Percentiles rank a stretch among this genome's conserved stretches.
These are phyloP conservation scores for Zenarchopterus dispar DNA, from an alignment of 2,797 vertebrate species.

Conservation along the genomic window DNA sequence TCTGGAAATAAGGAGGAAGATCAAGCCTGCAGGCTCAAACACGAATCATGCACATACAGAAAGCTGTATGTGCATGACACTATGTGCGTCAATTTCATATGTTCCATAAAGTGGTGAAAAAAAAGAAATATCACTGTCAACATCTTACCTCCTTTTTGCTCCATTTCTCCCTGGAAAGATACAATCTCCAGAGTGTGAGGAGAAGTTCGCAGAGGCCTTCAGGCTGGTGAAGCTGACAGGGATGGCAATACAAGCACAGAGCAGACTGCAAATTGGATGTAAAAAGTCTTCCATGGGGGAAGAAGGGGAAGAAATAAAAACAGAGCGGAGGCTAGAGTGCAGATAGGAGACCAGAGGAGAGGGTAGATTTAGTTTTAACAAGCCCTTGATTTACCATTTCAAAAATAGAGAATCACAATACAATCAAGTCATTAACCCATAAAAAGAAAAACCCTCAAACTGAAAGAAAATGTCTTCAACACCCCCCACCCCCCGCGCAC, in stretches of 20 bases:
- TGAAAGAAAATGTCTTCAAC: too few relatives aligned
- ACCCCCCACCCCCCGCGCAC: too few relatives aligned
- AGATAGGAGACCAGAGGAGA: too few relatives aligned
- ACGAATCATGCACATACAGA: conserved; percentile 9
- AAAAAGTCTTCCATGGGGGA: conserved; percentile 57
- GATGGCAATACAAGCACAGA: conserved; percentile 40
- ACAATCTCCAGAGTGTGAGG: conserved; percentile 73
- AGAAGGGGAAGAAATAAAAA: conserved; percentile 37
- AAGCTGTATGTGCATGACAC: conserved; percentile 5
- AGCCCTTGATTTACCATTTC: too few relatives aligned
- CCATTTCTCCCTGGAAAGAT: conserved; percentile 56
- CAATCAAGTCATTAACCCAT: too few relatives aligned
- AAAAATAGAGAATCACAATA: too few relatives aligned
- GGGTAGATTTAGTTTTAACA: background rate
- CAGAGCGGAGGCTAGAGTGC: background rate
- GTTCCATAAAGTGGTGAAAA: conserved; percentile 30
- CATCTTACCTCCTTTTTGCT: conserved; percentile 59
- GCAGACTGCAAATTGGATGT: conserved; percentile 73
- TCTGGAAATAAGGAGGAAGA: conserved; percentile 51
- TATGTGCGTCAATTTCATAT: conserved; percentile 14
- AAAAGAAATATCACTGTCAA: conserved; percentile 43
- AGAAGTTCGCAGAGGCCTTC: conserved; percentile 76
- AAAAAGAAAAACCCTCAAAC: too few relatives aligned
- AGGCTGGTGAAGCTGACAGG: conserved; percentile 61
- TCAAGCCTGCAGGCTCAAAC: conserved; percentile 8